Percentiles rank a stretch among this genome's conserved stretches.
phyloP scores from a whole-genome alignment of 2,888 invertebrate genomes.

The Phortica okadai region DNA sequence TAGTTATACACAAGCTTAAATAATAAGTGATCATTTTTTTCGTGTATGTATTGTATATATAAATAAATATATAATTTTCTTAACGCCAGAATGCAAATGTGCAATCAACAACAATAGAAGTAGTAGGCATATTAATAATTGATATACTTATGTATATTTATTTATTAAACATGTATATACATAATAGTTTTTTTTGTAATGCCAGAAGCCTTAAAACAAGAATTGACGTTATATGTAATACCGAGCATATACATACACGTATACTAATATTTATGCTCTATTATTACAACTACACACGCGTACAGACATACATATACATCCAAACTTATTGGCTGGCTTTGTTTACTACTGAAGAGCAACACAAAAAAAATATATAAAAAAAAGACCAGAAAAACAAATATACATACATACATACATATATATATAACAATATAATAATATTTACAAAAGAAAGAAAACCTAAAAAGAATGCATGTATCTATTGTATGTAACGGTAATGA shows the following conservation, averaged over 20 bases:
- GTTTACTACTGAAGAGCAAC: background rate
- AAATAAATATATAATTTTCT: background rate
- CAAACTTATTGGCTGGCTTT: conserved; percentile 14
- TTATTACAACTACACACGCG: background rate
- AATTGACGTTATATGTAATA: no score
- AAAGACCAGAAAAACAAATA: conserved; percentile 12
- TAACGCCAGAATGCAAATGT: background rate
- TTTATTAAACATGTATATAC: background rate
- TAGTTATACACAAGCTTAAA: no score
- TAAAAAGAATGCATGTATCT: background rate
- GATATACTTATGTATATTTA: background rate
- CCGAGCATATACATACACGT: background rate
- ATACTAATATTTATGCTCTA: background rate
- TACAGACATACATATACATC: conserved; percentile 12
- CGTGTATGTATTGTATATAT: background rate
- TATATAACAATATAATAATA: conserved; percentile 34
- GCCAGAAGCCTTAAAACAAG: conserved; percentile 45
- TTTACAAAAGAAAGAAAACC: background rate
- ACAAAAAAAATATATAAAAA: conserved; percentile 15
- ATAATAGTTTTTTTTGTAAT: conserved; percentile 51
- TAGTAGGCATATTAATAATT: no score
- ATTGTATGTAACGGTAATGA: no score
- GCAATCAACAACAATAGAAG: no score
- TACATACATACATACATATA: conserved; percentile 34
- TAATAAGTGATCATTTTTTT: no score